These are phyloP conservation scores for Orthonychiurus folsomi DNA, from an alignment of 2,888 invertebrate genomes.

Conservation along the genomic window DNA sequence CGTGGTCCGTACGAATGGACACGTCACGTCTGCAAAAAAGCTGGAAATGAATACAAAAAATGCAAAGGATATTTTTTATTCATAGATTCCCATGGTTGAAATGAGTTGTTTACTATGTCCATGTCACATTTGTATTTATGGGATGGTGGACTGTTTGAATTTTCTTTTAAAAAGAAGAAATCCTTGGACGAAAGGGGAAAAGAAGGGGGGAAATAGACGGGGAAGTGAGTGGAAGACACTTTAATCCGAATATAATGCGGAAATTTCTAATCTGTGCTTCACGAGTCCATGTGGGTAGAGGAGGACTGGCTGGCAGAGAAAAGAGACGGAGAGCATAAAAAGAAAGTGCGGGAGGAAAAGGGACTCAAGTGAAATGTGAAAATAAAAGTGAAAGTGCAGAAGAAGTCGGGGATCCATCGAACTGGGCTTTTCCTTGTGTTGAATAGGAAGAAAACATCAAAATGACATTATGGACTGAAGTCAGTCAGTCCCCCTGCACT, in stretches of 20 bases:
- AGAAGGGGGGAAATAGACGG: background rate
- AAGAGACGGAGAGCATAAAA: slow-evolving; percentile 4
- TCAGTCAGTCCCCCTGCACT: background rate
- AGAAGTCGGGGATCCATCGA: background rate
- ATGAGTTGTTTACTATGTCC: too few relatives aligned
- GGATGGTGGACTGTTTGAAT: too few relatives aligned
- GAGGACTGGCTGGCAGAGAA: background rate
- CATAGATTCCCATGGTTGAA: too few relatives aligned
- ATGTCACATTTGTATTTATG: too few relatives aligned
- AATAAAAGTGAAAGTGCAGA: slow-evolving; percentile 14
- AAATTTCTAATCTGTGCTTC: slow-evolving; percentile 21
- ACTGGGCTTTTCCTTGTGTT: background rate
- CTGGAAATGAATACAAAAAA: too few relatives aligned
- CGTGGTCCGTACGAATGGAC: too few relatives aligned
- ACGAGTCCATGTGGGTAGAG: background rate
- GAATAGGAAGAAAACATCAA: slow-evolving; percentile 26
- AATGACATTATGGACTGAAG: slow-evolving; percentile 24
- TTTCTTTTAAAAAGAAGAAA: too few relatives aligned
- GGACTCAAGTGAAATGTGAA: slow-evolving; percentile 5
- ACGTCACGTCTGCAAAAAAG: too few relatives aligned
- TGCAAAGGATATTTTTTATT: too few relatives aligned
- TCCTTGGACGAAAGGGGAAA: slow-evolving; percentile 9
- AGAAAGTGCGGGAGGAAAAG: slow-evolving; percentile 12
- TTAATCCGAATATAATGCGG: slow-evolving; percentile 22
- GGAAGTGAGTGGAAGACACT: background rate